Percentiles rank a stretch among this genome's conserved stretches.
These are phyloP conservation scores for Synanthedon myopaeformis DNA, from an alignment of 2,888 invertebrate species.

Conservation along the genomic window DNA sequence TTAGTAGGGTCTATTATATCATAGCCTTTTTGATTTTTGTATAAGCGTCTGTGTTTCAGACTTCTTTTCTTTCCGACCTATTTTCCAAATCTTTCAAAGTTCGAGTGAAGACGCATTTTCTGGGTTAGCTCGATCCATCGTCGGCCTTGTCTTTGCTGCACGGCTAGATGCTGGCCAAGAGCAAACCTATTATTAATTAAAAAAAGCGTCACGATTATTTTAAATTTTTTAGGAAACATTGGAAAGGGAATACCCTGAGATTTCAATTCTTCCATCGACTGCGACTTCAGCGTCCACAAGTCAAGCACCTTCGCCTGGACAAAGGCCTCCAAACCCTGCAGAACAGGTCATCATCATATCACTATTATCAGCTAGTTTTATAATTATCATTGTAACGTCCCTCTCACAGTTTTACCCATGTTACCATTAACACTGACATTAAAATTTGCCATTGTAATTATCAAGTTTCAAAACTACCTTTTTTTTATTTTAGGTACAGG, in stretches of 20 bases:
- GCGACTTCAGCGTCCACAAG: constrained; percentile 51
- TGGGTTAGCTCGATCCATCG: too few species aligned
- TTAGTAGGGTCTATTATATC: background rate
- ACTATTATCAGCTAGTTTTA: background rate
- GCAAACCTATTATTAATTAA: too few species aligned
- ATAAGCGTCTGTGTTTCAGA: too few species aligned
- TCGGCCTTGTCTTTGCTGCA: too few species aligned
- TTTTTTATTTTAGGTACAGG: constrained; percentile 42
- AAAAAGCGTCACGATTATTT: background rate
- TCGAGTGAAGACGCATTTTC: too few species aligned
- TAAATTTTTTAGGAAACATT: constrained; percentile 48
- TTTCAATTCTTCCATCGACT: constrained; percentile 65
- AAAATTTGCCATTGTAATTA: background rate
- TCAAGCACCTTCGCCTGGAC: constrained; percentile 53
- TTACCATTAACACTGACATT: too few species aligned
- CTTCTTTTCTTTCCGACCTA: too few species aligned
- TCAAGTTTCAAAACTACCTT: background rate
- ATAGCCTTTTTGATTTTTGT: background rate
- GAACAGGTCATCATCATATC: constrained; percentile 38
- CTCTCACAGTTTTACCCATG: too few species aligned
- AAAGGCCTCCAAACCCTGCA: constrained; percentile 55
- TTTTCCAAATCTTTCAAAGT: too few species aligned
- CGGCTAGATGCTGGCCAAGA: too few species aligned
- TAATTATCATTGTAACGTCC: background rate
- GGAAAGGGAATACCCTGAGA: constrained; percentile 65